Base-by-base conservation (phyloP, 35 echinoderm and acorn worm genomes). In the Eucidaris tribuloides region DNA sequence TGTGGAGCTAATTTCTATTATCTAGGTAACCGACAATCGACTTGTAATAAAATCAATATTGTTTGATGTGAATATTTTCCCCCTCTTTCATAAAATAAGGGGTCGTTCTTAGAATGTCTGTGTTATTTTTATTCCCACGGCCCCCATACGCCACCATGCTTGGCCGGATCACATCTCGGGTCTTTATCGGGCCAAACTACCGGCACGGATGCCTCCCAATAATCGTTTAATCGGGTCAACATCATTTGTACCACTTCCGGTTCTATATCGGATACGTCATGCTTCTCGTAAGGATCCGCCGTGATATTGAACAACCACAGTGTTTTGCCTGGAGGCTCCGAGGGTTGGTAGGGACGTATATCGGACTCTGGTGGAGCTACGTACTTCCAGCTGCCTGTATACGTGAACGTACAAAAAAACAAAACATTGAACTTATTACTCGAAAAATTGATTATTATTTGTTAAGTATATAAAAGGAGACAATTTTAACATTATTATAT, bases 81-180 rank as follows among this genome's bases (percentile, higher is more conserved):
- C n/a, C n/a, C n/a, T n/a, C n/a, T n/a, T n/a, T n/a, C n/a, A n/a
- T n/a, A n/a, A n/a, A n/a, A n/a, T n/a, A n/a, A n/a, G n/a, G n/a
- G n/a, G n/a, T n/a, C n/a, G n/a, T n/a, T n/a, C n/a, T n/a, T n/a
- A n/a, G n/a, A n/a, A n/a, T n/a, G n/a, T n/a, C n/a, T n/a, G n/a
- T n/a, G n/a, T n/a, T n/a, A n/a, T n/a, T n/a, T n/a, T n/a, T n/a
- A n/a, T n/a, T n/a, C 4, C 81, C 81, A 83, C 17, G 81, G 81
- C 2, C 61, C 81, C 81, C 81, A 83, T 20, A n/a, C 37, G 4
- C 81, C 81, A 7, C 60, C 81, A 34, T 83, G 81, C 9, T 42
- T 19, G 38, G 19, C 27, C 7, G 81, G 81, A 43, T 83, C 61
- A 40, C 32, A 14, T 7, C 35, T 3, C 17, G 15, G 57, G 43